Evolutionary conservation across 2,888 invertebrate species (phyloP).

Genomic region (Macrosiphum euphorbiae): DNA sequence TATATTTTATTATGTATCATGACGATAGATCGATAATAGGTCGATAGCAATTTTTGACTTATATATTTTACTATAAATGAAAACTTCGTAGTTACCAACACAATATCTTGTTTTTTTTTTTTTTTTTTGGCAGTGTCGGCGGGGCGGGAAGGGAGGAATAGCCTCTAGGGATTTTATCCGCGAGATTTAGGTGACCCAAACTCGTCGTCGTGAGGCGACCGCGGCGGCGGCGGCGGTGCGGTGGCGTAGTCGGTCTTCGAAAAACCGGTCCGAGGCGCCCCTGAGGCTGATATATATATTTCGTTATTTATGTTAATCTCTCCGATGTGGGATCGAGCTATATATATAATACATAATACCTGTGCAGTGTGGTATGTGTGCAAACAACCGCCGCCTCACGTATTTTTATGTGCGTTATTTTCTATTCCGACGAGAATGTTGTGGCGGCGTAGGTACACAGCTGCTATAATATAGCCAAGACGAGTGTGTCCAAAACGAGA

Average conservation of each 20-base stretch:
- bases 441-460: neutral
- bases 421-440: constrained; percentile 49
- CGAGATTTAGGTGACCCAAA: constrained; percentile 56
- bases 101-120: neutral
- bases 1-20: constrained; percentile 8
- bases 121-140: neutral
- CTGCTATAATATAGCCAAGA: constrained; percentile 14
- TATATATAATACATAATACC: neutral
- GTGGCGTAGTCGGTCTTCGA: constrained; percentile 21
- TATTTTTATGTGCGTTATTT: constrained; percentile 35
- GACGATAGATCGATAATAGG: neutral
- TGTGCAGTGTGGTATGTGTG: neutral
- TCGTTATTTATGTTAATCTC: constrained; percentile 61
- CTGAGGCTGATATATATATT: constrained; percentile 57
- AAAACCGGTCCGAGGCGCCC: constrained; percentile 56
- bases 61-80: constrained; percentile 1
- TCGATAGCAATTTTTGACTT: neutral
- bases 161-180: constrained; percentile 22
- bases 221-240: constrained; percentile 23
- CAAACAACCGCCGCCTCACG: constrained; percentile 9
- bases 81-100: constrained; percentile 40
- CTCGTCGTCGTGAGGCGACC: constrained; percentile 35
- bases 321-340: constrained; percentile 22
- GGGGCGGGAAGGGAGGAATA: neutral
- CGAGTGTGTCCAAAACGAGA: constrained; percentile 31